Conservation (phyloP, 2,888 invertebrate genomes). For the Polydrusus pterygomalis region DNA sequence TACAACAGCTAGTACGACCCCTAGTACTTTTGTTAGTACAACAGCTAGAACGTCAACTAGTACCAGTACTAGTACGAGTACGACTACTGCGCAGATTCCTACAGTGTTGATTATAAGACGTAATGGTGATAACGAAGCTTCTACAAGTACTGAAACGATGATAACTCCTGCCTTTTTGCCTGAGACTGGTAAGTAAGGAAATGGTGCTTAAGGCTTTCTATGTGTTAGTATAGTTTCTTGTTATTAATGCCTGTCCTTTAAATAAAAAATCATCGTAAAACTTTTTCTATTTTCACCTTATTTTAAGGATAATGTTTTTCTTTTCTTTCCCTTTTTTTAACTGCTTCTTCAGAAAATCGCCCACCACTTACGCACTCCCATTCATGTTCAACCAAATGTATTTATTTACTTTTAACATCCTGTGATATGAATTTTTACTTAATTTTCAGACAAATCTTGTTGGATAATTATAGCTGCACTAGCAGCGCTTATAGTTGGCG, state of each 20-base stretch:
- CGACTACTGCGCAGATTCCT: slow-evolving; percentile 23
- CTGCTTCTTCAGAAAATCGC: no score
- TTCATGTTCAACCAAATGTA: no score
- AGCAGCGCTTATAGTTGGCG: slow-evolving; percentile 30
- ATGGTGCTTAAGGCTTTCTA: not conserved
- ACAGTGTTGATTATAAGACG: slow-evolving; percentile 39
- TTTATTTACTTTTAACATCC: no score
- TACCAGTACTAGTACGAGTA: slow-evolving; percentile 32
- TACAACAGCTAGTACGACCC: slow-evolving; percentile 32
- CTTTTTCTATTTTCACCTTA: no score
- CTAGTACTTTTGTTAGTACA: slow-evolving; percentile 17
- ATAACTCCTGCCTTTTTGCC: slow-evolving; percentile 56
- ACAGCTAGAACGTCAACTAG: slow-evolving; percentile 42
- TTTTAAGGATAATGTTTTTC: no score
- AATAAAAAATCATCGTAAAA: no score
- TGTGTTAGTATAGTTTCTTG: not conserved
- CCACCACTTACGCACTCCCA: no score
- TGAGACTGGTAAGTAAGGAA: slow-evolving; percentile 56
- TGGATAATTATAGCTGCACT: slow-evolving; percentile 46
- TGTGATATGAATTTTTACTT: no score
- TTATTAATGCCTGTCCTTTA: no score
- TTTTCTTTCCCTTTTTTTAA: no score
- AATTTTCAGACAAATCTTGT: slow-evolving; percentile 37
- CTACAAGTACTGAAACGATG: slow-evolving; percentile 56
- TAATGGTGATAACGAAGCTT: slow-evolving; percentile 43